Conservation (phyloP, 1,140 invertebrate genomes). For the Dolichoris vasculosae region DNA sequence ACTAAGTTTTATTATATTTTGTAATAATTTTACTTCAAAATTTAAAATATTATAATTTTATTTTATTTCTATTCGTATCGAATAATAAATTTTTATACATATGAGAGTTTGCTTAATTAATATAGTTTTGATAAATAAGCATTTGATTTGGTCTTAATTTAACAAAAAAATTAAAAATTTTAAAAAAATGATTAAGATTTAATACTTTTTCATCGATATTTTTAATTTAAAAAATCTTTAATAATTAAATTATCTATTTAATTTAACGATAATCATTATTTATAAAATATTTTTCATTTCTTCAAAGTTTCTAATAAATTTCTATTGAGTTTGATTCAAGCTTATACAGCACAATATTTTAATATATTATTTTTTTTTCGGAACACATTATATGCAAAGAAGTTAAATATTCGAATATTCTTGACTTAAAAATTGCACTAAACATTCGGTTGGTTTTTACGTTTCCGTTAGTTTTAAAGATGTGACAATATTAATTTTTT, state of each 20-base stretch:
- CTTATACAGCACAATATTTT: not conserved
- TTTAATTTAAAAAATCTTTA: not conserved
- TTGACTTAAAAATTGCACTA: not conserved
- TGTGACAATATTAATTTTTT: not conserved
- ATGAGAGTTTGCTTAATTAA: no score
- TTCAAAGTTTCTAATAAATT: not conserved
- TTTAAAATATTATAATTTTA: no score
- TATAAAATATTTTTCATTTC: not conserved
- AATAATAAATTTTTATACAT: no score
- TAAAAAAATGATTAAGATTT: no score
- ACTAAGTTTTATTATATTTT: no score
- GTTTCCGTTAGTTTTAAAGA: not conserved
- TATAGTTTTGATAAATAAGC: no score
- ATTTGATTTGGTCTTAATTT: no score
- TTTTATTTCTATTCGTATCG: no score
- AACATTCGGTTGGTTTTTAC: not conserved
- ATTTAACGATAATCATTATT: no score
- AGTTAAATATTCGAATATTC: not conserved
- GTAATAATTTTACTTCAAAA: no score
- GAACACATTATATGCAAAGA: not conserved
- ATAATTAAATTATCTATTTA: not conserved
- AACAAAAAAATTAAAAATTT: no score
- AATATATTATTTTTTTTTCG: not conserved
- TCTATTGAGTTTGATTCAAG: not conserved
- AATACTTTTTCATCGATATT: no score